A percentile compares a stretch with the other conserved stretches of the same genome.
Conservation (phyloP, 2,888 invertebrate species). For the Tromatobia lineatoria region DNA sequence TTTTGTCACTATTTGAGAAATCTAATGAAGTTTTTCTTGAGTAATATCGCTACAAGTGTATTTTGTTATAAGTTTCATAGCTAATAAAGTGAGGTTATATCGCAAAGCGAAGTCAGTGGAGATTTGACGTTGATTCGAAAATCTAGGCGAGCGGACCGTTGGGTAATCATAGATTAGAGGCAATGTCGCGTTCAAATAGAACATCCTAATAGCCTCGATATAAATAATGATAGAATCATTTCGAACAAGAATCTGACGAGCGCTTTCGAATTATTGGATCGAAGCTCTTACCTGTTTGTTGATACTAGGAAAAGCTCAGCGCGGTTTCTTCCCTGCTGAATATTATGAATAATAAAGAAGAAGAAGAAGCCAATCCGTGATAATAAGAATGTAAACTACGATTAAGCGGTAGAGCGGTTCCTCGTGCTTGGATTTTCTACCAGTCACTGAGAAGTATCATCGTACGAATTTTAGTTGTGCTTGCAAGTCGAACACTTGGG, state of each 20-base stretch:
- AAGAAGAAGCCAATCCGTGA: conserved; percentile 7
- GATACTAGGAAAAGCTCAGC: neutral
- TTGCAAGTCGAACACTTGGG: conserved; percentile 12
- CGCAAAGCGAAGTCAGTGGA: neutral
- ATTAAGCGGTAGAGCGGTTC: conserved; percentile 27
- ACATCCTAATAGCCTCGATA: conserved; percentile 1
- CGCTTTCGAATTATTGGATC: neutral
- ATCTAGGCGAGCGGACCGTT: neutral
- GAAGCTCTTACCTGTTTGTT: conserved; percentile 2
- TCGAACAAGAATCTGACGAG: neutral
- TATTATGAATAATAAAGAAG: conserved; percentile 23
- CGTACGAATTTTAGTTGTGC: conserved; percentile 1
- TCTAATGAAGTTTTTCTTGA: neutral
- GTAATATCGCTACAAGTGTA: neutral
- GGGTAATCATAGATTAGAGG: neutral
- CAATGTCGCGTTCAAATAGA: neutral
- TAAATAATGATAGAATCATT: conserved; percentile 10
- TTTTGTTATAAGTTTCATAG: neutral
- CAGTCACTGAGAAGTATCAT: conserved; percentile 36
- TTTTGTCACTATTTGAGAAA: neutral
- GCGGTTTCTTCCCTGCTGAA: neutral
- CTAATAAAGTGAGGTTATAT: conserved; percentile 22
- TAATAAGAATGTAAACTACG: conserved; percentile 25
- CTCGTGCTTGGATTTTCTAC: conserved; percentile 37
- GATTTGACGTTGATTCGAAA: conserved; percentile 9